A percentile compares a stretch with the other conserved stretches of the same genome.
Evolutionary conservation across 2,797 vertebrate species (phyloP).

Genomic region (Xyrichtys novacula): DNA sequence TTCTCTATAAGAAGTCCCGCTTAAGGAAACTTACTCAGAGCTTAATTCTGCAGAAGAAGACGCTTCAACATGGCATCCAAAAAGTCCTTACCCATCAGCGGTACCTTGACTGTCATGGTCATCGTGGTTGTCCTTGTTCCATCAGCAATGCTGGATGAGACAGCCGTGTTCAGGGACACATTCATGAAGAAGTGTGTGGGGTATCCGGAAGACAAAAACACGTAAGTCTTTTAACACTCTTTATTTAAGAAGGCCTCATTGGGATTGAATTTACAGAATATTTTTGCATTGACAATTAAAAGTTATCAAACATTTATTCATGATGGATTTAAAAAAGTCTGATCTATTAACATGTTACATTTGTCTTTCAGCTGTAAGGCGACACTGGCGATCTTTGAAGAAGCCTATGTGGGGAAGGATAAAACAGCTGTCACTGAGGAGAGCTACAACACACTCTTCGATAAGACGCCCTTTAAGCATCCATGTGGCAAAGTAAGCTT

Average conservation of each 20-base stretch:
- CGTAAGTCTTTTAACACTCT: neutral
- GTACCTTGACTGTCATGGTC: neutral
- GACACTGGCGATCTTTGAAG: neutral
- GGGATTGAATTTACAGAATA: no score
- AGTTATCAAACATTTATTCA: no score
- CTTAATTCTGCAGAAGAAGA: neutral
- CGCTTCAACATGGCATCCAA: neutral
- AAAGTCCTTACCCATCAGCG: neutral
- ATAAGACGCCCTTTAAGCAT: neutral
- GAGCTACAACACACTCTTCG: neutral
- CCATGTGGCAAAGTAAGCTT: neutral
- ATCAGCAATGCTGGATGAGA: neutral
- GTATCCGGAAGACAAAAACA: neutral
- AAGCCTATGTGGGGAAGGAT: neutral
- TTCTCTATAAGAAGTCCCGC: neutral
- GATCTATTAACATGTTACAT: neutral
- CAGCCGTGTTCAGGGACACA: neutral
- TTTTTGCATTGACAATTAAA: no score
- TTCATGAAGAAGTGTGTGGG: neutral
- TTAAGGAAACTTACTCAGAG: neutral
- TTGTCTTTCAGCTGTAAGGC: neutral
- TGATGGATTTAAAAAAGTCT: no score
- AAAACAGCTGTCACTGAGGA: neutral
- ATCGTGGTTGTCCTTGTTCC: neutral
- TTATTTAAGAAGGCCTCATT: no score